Evolutionary conservation across 2,797 vertebrate genomes (phyloP).

Genomic region (Acipenser ruthenus): DNA sequence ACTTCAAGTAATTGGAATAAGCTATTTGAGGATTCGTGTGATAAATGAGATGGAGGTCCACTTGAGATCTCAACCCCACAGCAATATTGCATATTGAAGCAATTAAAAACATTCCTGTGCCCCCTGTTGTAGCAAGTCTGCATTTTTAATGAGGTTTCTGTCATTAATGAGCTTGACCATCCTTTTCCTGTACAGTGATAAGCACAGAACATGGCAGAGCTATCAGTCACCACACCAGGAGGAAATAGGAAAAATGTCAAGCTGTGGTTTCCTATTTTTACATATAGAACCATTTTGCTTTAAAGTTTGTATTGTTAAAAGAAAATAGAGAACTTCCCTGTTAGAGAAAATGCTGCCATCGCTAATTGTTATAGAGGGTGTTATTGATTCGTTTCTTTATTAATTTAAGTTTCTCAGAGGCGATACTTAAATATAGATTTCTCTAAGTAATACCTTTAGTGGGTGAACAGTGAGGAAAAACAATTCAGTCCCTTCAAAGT

Average conservation of each 20-base stretch:
- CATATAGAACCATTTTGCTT: background rate
- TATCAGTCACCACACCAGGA: background rate
- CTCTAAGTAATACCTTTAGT: too few species aligned
- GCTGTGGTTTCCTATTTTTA: background rate
- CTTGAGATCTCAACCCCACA: constrained; percentile 9
- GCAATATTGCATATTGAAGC: background rate
- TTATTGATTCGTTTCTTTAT: too few species aligned
- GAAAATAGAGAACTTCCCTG: too few species aligned
- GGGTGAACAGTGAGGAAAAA: too few species aligned
- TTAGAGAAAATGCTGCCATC: too few species aligned
- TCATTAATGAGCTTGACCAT: constrained; percentile 12
- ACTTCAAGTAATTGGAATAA: too few species aligned
- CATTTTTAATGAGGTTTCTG: constrained; percentile 2
- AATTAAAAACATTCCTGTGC: constrained; percentile 10
- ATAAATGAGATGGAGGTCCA: background rate
- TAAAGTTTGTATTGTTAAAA: background rate
- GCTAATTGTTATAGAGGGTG: too few species aligned
- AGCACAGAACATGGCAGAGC: background rate
- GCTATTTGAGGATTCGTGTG: too few species aligned
- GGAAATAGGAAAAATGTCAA: background rate
- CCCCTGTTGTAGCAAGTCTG: constrained; percentile 4
- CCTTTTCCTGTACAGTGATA: background rate
- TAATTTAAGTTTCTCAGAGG: too few species aligned
- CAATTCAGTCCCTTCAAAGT: constrained; percentile 9
- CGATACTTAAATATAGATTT: too few species aligned